Evolutionary conservation across 2,797 vertebrate genomes (phyloP), one percentile per base, ranked within the genome.

Genomic region (Xiphophorus birchmanni): DNA sequence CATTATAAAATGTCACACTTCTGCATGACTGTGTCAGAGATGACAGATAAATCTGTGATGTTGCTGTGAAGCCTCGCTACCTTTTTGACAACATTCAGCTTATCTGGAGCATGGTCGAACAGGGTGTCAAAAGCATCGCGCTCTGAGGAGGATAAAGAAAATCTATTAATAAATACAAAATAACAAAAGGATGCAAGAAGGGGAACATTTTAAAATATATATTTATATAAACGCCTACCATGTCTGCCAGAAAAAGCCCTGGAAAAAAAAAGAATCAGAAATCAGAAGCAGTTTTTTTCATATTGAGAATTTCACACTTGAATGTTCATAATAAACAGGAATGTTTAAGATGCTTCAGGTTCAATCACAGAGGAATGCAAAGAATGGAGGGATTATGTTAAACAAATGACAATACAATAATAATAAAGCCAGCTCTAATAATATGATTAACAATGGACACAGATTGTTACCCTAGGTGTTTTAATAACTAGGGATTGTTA

Each of bases 71-170:
- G 65, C 56, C 44, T 75, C 32, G 0, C 0, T 91, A 99, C 98
- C 98, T 99, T 99, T 93, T 99, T 99, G 84, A 99, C 98, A 26
- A 99, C 98, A 9, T 97, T 99, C 50, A 99, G 97, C 84, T 99
- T 99, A 93, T 99, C 98, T 2, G 98, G 98, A 37, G 98, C 98
- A 0, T 99, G 98, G 93, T 99, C 98, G 74, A 99, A 99, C 81
- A 99, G 92, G 26, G 98, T 99, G 93, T 99, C 98, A 15, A 99
- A 99, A 12, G 98, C 98, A 71, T 99, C 98, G 0, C 98, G 96
- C 91, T 99, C 98, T 99, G 94, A 52, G 45, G 78, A 67, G 37
- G 81, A 75, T 0, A 23, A 81, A 81, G 18, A 56, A 76, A 56
- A 85, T 2, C 15, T 12, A 85, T 52, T 3, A 63, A 29, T 18